phyloP scores from a whole-genome alignment of 2,797 vertebrate genomes.

The Anniella stebbinsi region DNA sequence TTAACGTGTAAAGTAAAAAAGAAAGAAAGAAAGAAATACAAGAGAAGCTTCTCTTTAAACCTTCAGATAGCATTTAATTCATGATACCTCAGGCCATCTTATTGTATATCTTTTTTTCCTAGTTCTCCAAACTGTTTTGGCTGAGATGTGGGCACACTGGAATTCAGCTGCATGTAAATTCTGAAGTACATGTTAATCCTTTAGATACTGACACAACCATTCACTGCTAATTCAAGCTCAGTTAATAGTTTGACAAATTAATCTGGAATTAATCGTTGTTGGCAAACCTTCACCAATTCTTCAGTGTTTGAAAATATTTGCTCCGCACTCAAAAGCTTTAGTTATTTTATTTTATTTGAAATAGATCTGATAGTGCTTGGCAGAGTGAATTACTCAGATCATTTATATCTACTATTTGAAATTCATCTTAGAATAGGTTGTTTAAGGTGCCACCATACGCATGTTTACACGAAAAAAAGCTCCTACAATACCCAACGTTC shows the following conservation, averaged over 20 bases:
- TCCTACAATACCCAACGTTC: too few relatives aligned
- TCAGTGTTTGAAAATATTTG: conserved; percentile 11
- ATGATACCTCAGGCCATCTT: conserved; percentile 64
- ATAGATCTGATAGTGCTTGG: conserved; percentile 7
- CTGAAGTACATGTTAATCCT: conserved; percentile 67
- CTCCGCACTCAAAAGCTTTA: conserved; percentile 44
- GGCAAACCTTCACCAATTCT: conserved; percentile 46
- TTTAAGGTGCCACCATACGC: too few relatives aligned
- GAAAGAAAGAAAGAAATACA: background rate
- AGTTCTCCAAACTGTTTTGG: conserved; percentile 62
- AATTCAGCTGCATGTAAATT: conserved; percentile 74
- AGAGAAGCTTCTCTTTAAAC: conserved; percentile 75
- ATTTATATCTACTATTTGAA: background rate
- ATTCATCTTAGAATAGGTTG: background rate
- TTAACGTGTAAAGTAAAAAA: conserved; percentile 78
- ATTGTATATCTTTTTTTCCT: conserved; percentile 53
- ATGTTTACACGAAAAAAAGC: too few relatives aligned
- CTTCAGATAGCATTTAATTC: conserved; percentile 68
- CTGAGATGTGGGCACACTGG: conserved; percentile 61
- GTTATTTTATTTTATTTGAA: conserved; percentile 58
- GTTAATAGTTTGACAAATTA: conserved; percentile 61
- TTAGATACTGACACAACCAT: conserved; percentile 69
- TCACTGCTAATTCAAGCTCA: conserved; percentile 51
- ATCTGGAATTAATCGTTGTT: conserved; percentile 52
- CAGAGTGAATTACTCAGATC: background rate